Evolutionary conservation across 2,113 vertebrate species (phyloP).

Genomic region (Otocyon megalotis): DNA sequence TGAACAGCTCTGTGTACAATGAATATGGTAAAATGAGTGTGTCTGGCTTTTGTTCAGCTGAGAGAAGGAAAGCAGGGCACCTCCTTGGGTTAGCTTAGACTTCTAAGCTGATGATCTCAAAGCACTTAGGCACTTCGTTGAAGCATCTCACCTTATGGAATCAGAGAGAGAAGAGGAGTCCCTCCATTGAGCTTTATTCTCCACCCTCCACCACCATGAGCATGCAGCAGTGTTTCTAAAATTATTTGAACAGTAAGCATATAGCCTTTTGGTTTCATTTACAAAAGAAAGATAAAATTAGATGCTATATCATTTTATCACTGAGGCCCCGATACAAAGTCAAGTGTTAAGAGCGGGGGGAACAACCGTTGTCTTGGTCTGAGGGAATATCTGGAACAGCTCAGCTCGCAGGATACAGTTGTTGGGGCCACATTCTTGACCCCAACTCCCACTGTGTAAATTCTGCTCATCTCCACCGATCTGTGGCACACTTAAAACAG

Average conservation of each 20-base stretch:
- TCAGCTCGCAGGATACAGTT: neutral
- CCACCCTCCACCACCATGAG: fast-evolving
- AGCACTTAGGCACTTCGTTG: neutral
- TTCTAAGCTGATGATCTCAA: neutral
- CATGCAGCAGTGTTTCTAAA: neutral
- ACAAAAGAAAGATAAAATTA: neutral
- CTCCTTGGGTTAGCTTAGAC: neutral
- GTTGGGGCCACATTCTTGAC: neutral
- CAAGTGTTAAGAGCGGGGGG: neutral
- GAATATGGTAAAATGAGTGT: conserved; percentile 84
- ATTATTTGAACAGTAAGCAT: neutral
- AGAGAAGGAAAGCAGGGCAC: neutral
- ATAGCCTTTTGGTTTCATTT: neutral
- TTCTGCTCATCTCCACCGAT: neutral
- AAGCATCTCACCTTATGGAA: neutral
- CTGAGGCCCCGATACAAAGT: neutral
- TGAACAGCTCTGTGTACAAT: conserved; percentile 85
- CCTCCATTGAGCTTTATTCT: neutral
- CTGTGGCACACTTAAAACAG: neutral
- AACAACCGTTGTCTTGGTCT: neutral
- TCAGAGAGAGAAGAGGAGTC: neutral
- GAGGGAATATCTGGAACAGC: neutral
- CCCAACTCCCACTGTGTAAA: neutral
- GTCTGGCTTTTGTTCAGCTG: conserved; percentile 72
- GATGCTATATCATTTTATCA: neutral